Conservation (phyloP, 2,113 vertebrate genomes). For the Cyprinodon tularosa region DNA sequence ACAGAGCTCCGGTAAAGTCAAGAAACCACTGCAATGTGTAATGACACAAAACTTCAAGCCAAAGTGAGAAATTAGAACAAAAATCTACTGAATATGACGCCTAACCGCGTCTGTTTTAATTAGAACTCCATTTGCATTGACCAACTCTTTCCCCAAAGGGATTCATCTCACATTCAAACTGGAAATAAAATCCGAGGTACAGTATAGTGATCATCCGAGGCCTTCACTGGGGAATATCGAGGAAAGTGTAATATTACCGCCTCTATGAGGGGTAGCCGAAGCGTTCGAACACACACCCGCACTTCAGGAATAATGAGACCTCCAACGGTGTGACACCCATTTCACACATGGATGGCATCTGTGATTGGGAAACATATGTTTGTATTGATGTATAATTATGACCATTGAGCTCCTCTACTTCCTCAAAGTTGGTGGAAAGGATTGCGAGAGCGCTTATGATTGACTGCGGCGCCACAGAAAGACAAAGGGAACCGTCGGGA, state of each 20-base stretch:
- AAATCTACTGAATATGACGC: neutral
- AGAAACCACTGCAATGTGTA: neutral
- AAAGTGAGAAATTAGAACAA: neutral
- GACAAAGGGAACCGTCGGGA: slow-evolving; percentile 56
- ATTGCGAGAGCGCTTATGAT: slow-evolving; percentile 46
- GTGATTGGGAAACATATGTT: slow-evolving; percentile 79
- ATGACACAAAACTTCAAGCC: neutral
- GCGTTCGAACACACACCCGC: slow-evolving; percentile 28
- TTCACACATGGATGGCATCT: slow-evolving; percentile 82
- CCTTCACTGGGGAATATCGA: slow-evolving; percentile 22
- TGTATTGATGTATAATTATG: slow-evolving; percentile 82
- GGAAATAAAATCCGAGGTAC: slow-evolving; percentile 21
- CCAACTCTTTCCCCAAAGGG: neutral
- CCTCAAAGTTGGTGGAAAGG: slow-evolving; percentile 67
- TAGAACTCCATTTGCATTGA: slow-evolving; percentile 12
- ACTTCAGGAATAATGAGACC: slow-evolving; percentile 70
- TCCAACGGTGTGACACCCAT: slow-evolving; percentile 74
- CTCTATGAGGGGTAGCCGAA: slow-evolving; percentile 44
- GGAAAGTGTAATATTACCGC: slow-evolving; percentile 24
- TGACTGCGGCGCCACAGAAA: slow-evolving; percentile 39
- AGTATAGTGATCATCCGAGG: slow-evolving; percentile 28
- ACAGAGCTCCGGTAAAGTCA: neutral
- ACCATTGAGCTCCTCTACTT: slow-evolving; percentile 68
- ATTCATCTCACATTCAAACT: slow-evolving; percentile 42
- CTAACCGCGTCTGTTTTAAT: slow-evolving; percentile 6